Conservation (phyloP, 1,140 invertebrate genomes). For the Cotesia glomerata region DNA sequence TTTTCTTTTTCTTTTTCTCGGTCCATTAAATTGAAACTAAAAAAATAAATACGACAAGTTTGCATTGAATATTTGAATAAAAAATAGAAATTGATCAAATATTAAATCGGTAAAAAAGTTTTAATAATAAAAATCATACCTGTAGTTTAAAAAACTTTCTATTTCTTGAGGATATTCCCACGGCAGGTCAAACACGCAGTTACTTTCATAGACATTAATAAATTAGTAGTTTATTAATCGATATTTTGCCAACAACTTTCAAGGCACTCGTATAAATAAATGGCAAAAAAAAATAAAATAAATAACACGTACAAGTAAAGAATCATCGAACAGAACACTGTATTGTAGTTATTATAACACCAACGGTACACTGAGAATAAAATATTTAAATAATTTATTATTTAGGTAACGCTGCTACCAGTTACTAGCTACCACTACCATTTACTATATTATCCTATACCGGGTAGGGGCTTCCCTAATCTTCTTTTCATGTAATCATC, state of each 20-base stretch:
- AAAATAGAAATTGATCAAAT: not conserved
- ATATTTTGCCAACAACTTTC: conserved; percentile 45
- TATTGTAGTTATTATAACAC: no score
- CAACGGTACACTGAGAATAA: not conserved
- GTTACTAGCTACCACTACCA: no score
- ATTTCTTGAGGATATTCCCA: conserved; percentile 8
- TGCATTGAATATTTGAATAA: no score
- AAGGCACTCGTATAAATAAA: conserved; percentile 37
- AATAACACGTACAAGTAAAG: not conserved
- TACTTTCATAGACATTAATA: conserved; percentile 35
- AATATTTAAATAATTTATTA: not conserved
- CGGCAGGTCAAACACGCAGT: conserved; percentile 16
- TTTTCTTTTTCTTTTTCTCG: not conserved
- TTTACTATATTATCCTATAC: no score
- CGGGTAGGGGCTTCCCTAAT: conserved; percentile 48
- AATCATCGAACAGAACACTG: not conserved
- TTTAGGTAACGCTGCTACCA: no score
- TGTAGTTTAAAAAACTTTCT: not conserved
- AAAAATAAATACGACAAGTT: not conserved
- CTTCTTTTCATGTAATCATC: conserved; percentile 55
- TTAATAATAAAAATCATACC: not conserved
- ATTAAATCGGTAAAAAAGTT: not conserved
- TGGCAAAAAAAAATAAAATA: conserved; percentile 18
- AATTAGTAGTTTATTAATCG: conserved; percentile 35
- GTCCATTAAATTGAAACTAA: not conserved